Evolutionary conservation across 2,113 vertebrate species (phyloP), one percentile per base, ranked within the genome.

Genomic region (Pleuronectes platessa): DNA sequence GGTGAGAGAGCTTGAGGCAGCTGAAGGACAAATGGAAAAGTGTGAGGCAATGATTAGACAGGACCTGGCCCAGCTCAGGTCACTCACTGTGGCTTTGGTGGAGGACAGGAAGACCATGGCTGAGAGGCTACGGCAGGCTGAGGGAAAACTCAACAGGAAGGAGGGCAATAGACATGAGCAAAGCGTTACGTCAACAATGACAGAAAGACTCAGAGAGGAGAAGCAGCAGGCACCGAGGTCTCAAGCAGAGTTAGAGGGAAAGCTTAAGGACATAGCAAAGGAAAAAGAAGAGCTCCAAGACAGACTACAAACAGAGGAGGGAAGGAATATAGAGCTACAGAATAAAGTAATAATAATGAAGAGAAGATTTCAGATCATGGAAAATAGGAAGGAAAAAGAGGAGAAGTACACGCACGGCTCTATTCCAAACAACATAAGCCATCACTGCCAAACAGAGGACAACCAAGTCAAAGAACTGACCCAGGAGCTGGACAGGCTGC

Each of bases 391-490:
- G 84, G 97, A 97, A 90, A 97, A 96, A 85, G 97, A 97, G 58
- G 97, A 95, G 84, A 97, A 93, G 53, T 90, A 91, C 68, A 84
- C 81, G 59, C 95, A 95, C 77, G 92, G 89, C n/a, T 95, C 95
- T 49, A 49, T 86, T 58, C 65, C 84, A 54, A 85, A 85, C 61
- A 90, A 86, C 71, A 81, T 86, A 27, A 87, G 90, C 74, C 90
- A 96, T 83, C 68, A 49, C 53, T 86, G 88, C 68, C 96, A 97
- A 82, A 94, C 96, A 24, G 96, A 97, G 73, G 96, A 99, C 90
- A 99, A 97, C 90, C 97, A 97, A 90, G 95, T 99, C 66, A 97
- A 95, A 93, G 97, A 98, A 78, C 93, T 99, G 82, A 96, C 95
- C 65, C 93, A 96, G 79, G 97, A 99, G 91, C 94, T 98, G 12